These are phyloP conservation scores for Deroptyus accipitrinus DNA, from an alignment of 2,113 vertebrate genomes.

Conservation along the genomic window DNA sequence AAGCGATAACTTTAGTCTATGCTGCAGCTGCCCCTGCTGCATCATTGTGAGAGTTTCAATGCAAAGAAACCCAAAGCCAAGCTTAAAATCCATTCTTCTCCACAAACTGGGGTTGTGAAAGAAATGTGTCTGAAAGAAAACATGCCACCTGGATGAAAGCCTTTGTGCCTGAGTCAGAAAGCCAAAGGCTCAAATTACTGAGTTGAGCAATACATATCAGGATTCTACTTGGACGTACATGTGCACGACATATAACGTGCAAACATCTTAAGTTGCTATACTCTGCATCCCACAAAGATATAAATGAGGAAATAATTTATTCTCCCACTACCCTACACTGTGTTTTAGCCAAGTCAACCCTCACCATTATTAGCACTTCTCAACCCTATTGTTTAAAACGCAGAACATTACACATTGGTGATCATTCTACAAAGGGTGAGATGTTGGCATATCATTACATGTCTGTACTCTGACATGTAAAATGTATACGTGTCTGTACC, in stretches of 20 bases:
- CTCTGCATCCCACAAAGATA: not conserved
- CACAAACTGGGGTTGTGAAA: not conserved
- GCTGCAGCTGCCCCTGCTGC: not conserved
- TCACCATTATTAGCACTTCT: not conserved
- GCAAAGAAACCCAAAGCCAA: not conserved
- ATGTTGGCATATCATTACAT: not conserved
- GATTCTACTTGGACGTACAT: not conserved
- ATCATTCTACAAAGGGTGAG: not conserved
- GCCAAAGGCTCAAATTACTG: not conserved
- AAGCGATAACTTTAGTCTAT: not conserved
- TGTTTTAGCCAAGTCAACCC: slow-evolving; percentile 2
- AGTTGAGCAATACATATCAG: not conserved
- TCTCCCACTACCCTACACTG: not conserved
- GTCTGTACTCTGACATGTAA: not conserved
- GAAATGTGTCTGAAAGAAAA: not conserved
- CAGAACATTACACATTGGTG: not conserved
- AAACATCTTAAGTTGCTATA: not conserved
- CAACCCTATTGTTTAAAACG: not conserved
- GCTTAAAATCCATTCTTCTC: not conserved
- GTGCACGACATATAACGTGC: not conserved
- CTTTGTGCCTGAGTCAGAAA: not conserved
- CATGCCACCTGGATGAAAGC: not conserved
- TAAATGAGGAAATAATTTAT: slow-evolving; percentile 12
- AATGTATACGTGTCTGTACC: not conserved
- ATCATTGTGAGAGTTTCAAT: not conserved